Conservation (phyloP, 2,797 vertebrate species). For the Paedocypris micromegethes region DNA sequence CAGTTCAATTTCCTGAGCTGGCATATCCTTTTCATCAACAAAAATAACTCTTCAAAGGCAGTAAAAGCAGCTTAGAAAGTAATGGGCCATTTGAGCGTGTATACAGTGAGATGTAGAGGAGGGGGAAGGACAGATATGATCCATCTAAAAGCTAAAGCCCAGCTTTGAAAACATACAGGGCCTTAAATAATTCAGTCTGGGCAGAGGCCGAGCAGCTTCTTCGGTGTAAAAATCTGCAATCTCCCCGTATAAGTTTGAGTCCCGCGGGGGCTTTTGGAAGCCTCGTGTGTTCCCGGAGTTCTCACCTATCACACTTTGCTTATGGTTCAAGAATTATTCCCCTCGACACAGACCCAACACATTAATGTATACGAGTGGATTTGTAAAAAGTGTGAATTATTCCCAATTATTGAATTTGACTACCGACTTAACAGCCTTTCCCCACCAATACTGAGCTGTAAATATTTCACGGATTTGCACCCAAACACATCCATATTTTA, state of each 20-base stretch:
- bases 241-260: conserved; percentile 72
- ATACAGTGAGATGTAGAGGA: conserved; percentile 49
- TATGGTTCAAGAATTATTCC: conserved; percentile 27
- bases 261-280: conserved; percentile 54
- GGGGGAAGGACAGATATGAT: conserved; percentile 59
- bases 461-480: conserved; percentile 80
- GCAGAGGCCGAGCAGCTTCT: conserved; percentile 71
- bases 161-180: conserved; percentile 74
- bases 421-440: conserved; percentile 72
- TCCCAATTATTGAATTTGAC: conserved; percentile 74
- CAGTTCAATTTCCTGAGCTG: conserved; percentile 61
- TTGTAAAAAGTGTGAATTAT: conserved; percentile 62
- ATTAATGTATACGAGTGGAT: conserved; percentile 51
- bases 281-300: conserved; percentile 33
- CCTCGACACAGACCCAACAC: conserved; percentile 12
- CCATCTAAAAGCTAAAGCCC: conserved; percentile 70
- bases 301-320: conserved; percentile 23
- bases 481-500: conserved; percentile 81
- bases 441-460: conserved; percentile 73
- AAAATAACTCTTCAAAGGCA: conserved; percentile 73
- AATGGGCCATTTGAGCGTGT: conserved; percentile 71
- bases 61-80: conserved; percentile 73
- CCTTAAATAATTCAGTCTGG: conserved; percentile 74
- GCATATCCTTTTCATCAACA: conserved; percentile 76
- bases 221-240: conserved; percentile 69